A percentile compares a stretch with the other conserved stretches of the same genome.
These are phyloP conservation scores for Cyaniris semiargus DNA, from an alignment of 2,888 invertebrate genomes.

Conservation along the genomic window DNA sequence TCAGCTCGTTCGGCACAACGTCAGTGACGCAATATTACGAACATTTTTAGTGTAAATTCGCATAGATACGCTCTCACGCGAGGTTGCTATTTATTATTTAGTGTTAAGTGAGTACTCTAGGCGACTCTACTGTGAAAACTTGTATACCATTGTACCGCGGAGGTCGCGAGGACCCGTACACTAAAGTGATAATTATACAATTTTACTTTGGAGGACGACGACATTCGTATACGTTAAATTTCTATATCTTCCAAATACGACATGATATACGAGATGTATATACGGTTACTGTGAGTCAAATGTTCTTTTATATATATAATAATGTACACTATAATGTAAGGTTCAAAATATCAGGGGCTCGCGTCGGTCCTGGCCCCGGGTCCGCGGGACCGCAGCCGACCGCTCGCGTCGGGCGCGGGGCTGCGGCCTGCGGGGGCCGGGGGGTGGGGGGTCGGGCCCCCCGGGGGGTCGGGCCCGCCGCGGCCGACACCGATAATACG, in stretches of 20 bases:
- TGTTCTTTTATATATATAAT: conserved; percentile 79
- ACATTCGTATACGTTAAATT: conserved; percentile 87
- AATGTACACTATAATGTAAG: conserved; percentile 76
- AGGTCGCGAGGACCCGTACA: conserved; percentile 65
- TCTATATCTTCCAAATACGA: conserved; percentile 75
- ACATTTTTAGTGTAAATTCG: conserved; percentile 76
- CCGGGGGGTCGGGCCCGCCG: not conserved
- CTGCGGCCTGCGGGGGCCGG: not conserved
- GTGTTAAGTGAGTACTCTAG: conserved; percentile 73
- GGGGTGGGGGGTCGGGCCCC: not conserved
- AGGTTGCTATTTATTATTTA: conserved; percentile 79
- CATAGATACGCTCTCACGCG: conserved; percentile 70
- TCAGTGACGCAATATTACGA: conserved; percentile 71
- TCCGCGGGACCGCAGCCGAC: not conserved
- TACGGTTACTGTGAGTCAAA: conserved; percentile 72
- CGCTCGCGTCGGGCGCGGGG: not conserved
- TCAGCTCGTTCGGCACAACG: conserved; percentile 62
- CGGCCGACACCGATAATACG: conserved; percentile 75
- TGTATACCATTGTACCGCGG: conserved; percentile 77
- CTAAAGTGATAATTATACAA: conserved; percentile 70
- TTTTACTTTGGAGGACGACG: conserved; percentile 75
- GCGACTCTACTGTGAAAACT: conserved; percentile 73
- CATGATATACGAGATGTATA: conserved; percentile 77
- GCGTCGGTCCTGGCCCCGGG: not conserved
- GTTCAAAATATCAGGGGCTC: conserved; percentile 60